A percentile compares a stretch with the other conserved stretches of the same genome.
These are phyloP conservation scores for Lasioglossum oenotherae DNA, from an alignment of 2,888 invertebrate species.

Conservation along the genomic window DNA sequence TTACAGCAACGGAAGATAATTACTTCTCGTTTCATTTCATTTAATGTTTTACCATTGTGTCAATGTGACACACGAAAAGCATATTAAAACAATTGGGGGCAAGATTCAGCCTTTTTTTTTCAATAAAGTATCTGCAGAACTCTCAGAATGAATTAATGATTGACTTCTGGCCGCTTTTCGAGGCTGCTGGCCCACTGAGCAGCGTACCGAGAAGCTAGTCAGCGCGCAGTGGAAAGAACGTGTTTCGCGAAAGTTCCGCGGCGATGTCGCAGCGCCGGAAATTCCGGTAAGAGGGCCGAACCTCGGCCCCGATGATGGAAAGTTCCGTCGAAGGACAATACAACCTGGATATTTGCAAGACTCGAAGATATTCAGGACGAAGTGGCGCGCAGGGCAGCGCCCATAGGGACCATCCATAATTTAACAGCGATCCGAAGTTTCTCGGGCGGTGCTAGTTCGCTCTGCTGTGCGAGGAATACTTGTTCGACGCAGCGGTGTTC, in stretches of 20 bases:
- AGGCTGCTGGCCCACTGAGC: not conserved
- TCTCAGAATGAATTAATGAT: no score
- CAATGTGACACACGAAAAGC: no score
- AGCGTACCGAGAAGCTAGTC: not conserved
- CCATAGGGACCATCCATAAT: conserved; percentile 67
- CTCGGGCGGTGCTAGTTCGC: conserved; percentile 2
- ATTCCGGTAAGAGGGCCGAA: conserved; percentile 5
- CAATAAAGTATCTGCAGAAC: no score
- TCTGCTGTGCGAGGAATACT: conserved; percentile 16
- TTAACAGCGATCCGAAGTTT: conserved; percentile 66
- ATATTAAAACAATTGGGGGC: no score
- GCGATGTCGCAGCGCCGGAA: not conserved
- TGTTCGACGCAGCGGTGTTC: conserved; percentile 57
- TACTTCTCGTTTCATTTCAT: no score
- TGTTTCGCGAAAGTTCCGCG: not conserved
- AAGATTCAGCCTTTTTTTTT: no score
- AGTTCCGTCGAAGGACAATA: conserved; percentile 52
- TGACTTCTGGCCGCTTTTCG: not conserved
- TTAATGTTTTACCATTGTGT: no score
- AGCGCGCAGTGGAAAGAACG: not conserved
- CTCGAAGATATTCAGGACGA: conserved; percentile 52
- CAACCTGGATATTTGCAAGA: conserved; percentile 41
- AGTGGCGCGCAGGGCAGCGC: conserved; percentile 38
- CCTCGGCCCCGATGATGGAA: conserved; percentile 31
- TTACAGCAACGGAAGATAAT: no score